Conservation (phyloP, 2,797 vertebrate genomes). For the Sebastes aleutianus region DNA sequence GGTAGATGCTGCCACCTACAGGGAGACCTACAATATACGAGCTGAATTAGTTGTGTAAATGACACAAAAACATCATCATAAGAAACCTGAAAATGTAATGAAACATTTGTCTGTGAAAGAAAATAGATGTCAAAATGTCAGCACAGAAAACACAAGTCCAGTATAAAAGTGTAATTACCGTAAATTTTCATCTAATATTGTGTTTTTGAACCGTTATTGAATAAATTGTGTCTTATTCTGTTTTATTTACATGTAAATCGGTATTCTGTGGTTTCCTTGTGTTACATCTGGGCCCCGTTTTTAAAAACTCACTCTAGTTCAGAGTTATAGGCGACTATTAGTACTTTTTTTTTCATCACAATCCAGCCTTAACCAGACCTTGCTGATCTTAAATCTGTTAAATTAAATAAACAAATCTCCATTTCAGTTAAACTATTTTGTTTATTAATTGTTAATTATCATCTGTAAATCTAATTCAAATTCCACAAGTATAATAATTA, state of each 20-base stretch:
- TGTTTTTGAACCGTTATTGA: neutral
- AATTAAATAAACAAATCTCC: neutral
- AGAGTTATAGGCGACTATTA: neutral
- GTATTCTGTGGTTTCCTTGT: neutral
- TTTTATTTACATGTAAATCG: neutral
- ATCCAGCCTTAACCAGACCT: neutral
- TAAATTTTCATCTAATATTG: neutral
- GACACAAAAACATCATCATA: neutral
- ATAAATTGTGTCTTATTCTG: neutral
- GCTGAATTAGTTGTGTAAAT: neutral
- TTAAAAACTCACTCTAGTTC: neutral
- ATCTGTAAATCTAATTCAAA: neutral
- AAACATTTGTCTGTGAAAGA: neutral
- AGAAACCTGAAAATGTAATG: neutral
- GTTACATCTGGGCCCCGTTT: neutral
- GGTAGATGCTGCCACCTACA: constrained; percentile 67
- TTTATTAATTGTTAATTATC: too few relatives aligned
- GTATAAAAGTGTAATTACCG: neutral
- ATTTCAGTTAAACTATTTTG: neutral
- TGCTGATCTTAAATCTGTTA: neutral
- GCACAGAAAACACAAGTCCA: neutral
- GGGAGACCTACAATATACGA: constrained; percentile 1
- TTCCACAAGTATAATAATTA: too few relatives aligned
- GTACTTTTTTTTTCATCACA: neutral
- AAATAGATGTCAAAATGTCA: neutral